These are phyloP conservation scores for Artibeus lituratus DNA, from an alignment of 2,797 vertebrate species.

Conservation along the genomic window DNA sequence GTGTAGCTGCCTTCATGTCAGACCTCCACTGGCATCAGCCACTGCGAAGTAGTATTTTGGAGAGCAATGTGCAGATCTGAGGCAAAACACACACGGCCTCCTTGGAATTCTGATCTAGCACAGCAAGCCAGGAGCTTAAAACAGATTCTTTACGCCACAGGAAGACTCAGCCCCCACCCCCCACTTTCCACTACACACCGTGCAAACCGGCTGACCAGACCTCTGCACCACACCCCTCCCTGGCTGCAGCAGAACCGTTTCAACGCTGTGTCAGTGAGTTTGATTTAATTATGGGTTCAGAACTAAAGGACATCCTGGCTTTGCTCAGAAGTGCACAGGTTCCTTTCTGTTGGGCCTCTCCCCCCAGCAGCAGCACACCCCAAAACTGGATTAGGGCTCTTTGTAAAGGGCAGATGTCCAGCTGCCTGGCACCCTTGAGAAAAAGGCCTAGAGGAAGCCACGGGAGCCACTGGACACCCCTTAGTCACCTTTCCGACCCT, in stretches of 20 bases:
- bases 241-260: background rate
- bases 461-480: background rate
- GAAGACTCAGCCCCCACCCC: background rate
- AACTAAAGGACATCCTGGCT: background rate
- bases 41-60: constrained; percentile 47
- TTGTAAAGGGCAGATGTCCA: background rate
- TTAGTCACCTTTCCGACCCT: background rate
- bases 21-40: constrained; percentile 23
- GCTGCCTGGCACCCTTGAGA: background rate
- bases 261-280: background rate
- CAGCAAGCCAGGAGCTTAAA: constrained; percentile 17
- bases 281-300: constrained; percentile 16
- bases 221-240: background rate
- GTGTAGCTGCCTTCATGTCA: constrained; percentile 53
- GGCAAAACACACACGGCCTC: constrained; percentile 32
- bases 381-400: background rate
- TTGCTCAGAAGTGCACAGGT: background rate
- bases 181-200: background rate
- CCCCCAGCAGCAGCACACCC: background rate
- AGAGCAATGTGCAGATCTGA: constrained; percentile 60
- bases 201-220: background rate
- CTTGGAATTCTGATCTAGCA: constrained; percentile 22
- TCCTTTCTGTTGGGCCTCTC: background rate
- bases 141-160: background rate
- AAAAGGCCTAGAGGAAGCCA: background rate